Base-by-base conservation (phyloP, 2,797 vertebrate genomes). In the Discoglossus pictus region DNA sequence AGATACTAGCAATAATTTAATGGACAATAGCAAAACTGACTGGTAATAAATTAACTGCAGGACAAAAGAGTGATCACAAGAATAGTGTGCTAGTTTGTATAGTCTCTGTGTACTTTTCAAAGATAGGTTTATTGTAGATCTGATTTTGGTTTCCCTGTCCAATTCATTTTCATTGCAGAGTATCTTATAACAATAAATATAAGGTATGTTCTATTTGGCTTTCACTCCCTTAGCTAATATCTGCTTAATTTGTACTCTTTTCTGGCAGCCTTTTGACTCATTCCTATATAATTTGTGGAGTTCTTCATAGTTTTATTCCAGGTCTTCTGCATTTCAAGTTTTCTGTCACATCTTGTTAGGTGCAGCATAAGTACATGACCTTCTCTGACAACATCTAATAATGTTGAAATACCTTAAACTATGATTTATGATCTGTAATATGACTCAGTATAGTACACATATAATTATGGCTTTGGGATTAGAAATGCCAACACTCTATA, bases 351-450 rank as follows among this genome's bases (percentile, higher is more conserved):
- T 67, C 44, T 42, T 3, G 10, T 59, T 67, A 59, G 53, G 31
- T 31, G 23, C 23, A 50, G 27, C 43, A 55, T 31, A 66, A 39
- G 16, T 56, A 40, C 47, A 24, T 66, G 63, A 47, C 20, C 38
- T 56, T 47, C 56, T 46, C 43, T 38, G 42, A 66, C 51, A 38
- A 18, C 2, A 15, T 56, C 7, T 46, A 46, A 38, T 35, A 40
- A 47, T 3, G 15, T 20, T 11, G 7, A 48, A 48, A 13, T 38
- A 16, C 42, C n/a, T 42, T 20, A 13, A 12, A 4, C 39, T 4
- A n/a, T 66, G 63, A 66, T 66, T 66, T 56, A 66, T 21, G 31
- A 44, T 56, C 24, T 25, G 42, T 58, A 56, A 66, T 48, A 48
- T 31, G 42, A 66, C 48, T n/a, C 63, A 66, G 18, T 53, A 38